Conservation (phyloP, 2,113 vertebrate species). For the Nannobrachium achirus region DNA sequence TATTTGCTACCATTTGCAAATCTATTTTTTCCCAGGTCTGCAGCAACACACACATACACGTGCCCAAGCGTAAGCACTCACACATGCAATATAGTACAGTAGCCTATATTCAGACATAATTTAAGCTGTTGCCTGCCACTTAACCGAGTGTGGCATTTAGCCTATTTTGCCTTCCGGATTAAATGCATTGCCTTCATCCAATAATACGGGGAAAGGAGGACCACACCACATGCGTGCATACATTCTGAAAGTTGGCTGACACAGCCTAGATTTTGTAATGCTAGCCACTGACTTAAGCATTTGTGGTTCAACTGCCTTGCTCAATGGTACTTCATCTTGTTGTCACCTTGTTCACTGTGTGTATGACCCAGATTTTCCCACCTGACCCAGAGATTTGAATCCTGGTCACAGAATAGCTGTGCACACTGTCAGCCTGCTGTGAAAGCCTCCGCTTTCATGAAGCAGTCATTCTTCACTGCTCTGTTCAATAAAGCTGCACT, state of each 20-base stretch:
- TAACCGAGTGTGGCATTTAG: not conserved
- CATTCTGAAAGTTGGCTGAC: no score
- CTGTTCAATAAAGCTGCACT: no score
- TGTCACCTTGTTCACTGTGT: no score
- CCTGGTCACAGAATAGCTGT: no score
- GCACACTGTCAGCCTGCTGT: not conserved
- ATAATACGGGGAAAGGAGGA: not conserved
- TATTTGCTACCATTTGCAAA: slow-evolving; percentile 37
- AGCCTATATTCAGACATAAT: not conserved
- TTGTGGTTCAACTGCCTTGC: no score
- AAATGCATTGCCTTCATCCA: not conserved
- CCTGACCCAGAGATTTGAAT: not conserved
- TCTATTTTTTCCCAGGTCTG: slow-evolving; percentile 39
- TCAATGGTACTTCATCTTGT: no score
- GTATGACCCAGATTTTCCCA: not conserved
- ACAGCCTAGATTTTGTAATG: no score
- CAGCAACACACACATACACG: not conserved
- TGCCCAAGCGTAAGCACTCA: no score
- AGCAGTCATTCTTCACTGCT: not conserved
- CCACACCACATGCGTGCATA: no score
- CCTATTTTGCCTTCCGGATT: not conserved
- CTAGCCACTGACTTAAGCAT: no score
- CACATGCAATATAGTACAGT: not conserved
- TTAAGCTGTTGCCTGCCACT: not conserved
- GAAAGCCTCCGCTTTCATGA: no score